A percentile compares a stretch with the other conserved stretches of the same genome.
These are phyloP conservation scores for Lagodon rhomboides DNA, from an alignment of 2,797 vertebrate genomes.

Conservation along the genomic window DNA sequence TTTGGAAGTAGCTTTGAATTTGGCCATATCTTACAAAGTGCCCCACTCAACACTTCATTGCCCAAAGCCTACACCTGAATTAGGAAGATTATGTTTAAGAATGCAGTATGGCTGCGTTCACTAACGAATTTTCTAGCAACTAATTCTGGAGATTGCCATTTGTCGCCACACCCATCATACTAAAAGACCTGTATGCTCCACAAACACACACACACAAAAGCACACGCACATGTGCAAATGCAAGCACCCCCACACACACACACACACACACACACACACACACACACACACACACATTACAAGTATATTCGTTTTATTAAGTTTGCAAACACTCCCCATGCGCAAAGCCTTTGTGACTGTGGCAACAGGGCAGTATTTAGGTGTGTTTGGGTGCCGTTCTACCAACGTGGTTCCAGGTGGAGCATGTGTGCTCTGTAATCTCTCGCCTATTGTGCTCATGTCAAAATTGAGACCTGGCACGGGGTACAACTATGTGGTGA, in stretches of 20 bases:
- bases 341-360: slow-evolving; percentile 55
- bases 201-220: slow-evolving; percentile 17
- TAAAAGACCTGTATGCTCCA: slow-evolving; percentile 11
- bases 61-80: not conserved
- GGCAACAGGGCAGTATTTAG: slow-evolving; percentile 56
- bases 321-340: slow-evolving; percentile 52
- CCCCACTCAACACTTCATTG: not conserved
- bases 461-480: slow-evolving; percentile 50
- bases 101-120: not conserved
- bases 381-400: slow-evolving; percentile 64
- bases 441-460: slow-evolving; percentile 52
- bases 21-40: too few species aligned
- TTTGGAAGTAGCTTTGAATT: too few species aligned
- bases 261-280: not conserved
- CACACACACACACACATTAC: slow-evolving; percentile 14
- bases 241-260: slow-evolving; percentile 13
- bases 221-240: not conserved
- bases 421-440: slow-evolving; percentile 64
- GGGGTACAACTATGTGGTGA: slow-evolving; percentile 35
- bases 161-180: slow-evolving; percentile 39
- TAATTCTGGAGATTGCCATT: slow-evolving; percentile 32
- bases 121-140: slow-evolving; percentile 8
- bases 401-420: slow-evolving; percentile 56
- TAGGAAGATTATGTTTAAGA: not conserved
- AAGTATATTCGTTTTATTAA: slow-evolving; percentile 15